A percentile compares a stretch with the other conserved stretches of the same genome.
Conservation (phyloP, 2,888 invertebrate species). For the Perizoma affinitatum region DNA sequence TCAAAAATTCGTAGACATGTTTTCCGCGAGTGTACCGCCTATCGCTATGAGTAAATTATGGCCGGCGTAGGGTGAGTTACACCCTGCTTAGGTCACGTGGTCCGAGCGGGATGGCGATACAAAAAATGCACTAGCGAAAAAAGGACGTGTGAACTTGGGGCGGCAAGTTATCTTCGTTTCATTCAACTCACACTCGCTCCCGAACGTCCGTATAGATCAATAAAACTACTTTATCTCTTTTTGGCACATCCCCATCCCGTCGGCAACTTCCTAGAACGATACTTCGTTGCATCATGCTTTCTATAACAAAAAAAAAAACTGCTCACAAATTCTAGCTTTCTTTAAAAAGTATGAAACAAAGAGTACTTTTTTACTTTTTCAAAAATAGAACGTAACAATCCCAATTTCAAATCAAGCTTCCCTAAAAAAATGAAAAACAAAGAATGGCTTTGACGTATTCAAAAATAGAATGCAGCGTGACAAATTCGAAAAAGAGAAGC, state of each 20-base stretch:
- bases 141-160: constrained; percentile 73
- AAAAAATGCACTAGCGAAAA: constrained; percentile 54
- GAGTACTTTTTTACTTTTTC: constrained; percentile 7
- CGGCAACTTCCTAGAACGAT: constrained; percentile 79
- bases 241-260: constrained; percentile 84
- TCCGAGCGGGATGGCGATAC: constrained; percentile 67
- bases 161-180: constrained; percentile 85
- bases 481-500: constrained; percentile 50
- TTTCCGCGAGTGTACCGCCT: constrained; percentile 81
- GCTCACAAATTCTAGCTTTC: constrained; percentile 28
- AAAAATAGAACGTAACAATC: constrained; percentile 42
- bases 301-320: constrained; percentile 47
- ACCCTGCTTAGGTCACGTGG: constrained; percentile 85
- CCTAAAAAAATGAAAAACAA: constrained; percentile 31
- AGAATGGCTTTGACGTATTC: constrained; percentile 24
- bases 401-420: constrained; percentile 45
- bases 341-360: constrained; percentile 26
- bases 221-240: constrained; percentile 86
- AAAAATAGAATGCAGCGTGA: constrained; percentile 46
- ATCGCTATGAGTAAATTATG: constrained; percentile 84
- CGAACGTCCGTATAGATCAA: constrained; percentile 85
- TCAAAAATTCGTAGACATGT: constrained; percentile 69
- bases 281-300: constrained; percentile 68
- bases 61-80: constrained; percentile 84
- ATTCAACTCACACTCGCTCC: constrained; percentile 83